Conservation (phyloP, 2,888 invertebrate species). For the Strigamia crassipes region DNA sequence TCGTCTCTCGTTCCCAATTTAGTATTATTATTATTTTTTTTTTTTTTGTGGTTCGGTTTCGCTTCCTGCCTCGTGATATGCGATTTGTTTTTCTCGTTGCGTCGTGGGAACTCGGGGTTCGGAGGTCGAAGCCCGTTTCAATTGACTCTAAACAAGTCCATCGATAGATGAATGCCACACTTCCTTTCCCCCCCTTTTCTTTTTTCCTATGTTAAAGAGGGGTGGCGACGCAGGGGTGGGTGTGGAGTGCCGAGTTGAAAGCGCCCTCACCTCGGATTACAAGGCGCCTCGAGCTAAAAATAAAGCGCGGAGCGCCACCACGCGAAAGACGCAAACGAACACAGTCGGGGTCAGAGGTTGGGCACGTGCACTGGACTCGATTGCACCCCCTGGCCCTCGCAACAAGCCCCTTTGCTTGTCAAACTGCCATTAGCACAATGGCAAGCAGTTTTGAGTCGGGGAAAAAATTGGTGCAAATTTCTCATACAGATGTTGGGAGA, state of each 20-base stretch:
- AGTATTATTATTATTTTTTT: too few species aligned
- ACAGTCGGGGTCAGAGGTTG: slow-evolving; percentile 7
- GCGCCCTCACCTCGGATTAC: slow-evolving; percentile 20
- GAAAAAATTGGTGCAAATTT: neutral
- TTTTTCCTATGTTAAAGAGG: neutral
- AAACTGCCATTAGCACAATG: slow-evolving; percentile 22
- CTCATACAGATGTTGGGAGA: neutral
- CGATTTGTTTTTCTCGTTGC: neutral
- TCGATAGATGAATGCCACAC: neutral
- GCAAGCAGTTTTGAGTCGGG: neutral
- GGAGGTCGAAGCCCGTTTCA: neutral
- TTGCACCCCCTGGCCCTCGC: neutral
- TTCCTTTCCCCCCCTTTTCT: neutral
- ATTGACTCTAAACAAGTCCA: slow-evolving; percentile 27
- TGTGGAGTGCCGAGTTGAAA: neutral
- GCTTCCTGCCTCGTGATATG: neutral
- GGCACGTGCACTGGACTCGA: slow-evolving; percentile 5
- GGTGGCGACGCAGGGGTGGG: neutral
- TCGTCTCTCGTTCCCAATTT: neutral
- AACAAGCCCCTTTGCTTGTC: neutral
- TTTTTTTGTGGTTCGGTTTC: neutral
- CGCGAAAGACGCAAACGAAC: slow-evolving; percentile 6
- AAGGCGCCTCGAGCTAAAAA: slow-evolving; percentile 25
- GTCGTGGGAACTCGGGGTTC: neutral
- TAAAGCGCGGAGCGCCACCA: slow-evolving; percentile 1